phyloP scores from a whole-genome alignment of 2,888 invertebrate genomes.

The Cheilosia scutellata region DNA sequence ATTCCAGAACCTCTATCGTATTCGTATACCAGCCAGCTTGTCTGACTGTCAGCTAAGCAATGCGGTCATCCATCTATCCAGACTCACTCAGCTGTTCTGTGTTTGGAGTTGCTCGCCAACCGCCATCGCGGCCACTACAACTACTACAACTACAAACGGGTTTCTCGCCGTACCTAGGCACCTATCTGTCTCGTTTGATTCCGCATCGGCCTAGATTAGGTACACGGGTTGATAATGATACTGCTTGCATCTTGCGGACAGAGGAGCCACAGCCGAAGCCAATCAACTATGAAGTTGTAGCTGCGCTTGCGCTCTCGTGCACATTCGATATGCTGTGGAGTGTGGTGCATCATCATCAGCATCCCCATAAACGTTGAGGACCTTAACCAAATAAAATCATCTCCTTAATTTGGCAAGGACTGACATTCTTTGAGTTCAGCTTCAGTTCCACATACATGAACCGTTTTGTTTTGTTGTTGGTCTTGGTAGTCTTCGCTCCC shows the following conservation, averaged over 20 bases:
- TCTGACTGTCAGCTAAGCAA: conserved; percentile 74
- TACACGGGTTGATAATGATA: conserved; percentile 63
- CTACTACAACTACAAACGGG: conserved; percentile 32
- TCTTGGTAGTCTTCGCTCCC: conserved; percentile 14
- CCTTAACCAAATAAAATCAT: conserved; percentile 72
- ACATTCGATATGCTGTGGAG: conserved; percentile 14
- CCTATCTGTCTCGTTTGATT: conserved; percentile 76
- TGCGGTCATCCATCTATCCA: conserved; percentile 76
- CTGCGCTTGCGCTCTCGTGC: conserved; percentile 23
- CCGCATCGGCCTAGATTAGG: conserved; percentile 74
- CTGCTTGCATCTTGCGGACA: conserved; percentile 5
- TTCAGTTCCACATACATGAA: conserved; percentile 65
- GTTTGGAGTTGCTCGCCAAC: conserved; percentile 15
- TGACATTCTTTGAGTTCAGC: conserved; percentile 70
- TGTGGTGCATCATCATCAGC: background rate
- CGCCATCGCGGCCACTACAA: conserved; percentile 23
- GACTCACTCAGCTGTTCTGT: conserved; percentile 72
- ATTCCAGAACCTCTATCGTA: conserved; percentile 67
- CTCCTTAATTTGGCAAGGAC: conserved; percentile 73
- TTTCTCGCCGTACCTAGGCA: conserved; percentile 62
- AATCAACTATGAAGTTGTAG: conserved; percentile 63
- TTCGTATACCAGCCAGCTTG: conserved; percentile 60
- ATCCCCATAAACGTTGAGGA: conserved; percentile 40
- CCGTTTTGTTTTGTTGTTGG: conserved; percentile 69
- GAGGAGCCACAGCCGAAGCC: conserved; percentile 19